phyloP scores from a whole-genome alignment of 2,797 vertebrate species.

The Peromyscus attwateri region DNA sequence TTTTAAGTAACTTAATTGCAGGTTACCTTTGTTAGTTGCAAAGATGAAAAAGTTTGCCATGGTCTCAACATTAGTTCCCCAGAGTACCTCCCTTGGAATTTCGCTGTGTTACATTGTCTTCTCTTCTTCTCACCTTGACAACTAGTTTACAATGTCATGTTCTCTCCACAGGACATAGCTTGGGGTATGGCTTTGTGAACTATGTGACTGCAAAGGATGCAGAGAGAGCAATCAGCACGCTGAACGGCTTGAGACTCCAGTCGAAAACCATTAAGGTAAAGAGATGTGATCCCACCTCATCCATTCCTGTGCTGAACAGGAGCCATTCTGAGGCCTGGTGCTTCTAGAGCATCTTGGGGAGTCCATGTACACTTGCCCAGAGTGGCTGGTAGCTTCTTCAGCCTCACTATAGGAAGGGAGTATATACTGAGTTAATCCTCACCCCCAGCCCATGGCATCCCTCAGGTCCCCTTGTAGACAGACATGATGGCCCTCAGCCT shows the following conservation, averaged over 20 bases:
- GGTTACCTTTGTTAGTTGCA: constrained; percentile 36
- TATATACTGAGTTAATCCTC: not conserved
- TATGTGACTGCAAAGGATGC: constrained; percentile 99
- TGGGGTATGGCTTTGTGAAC: constrained; percentile 99
- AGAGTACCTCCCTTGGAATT: not conserved
- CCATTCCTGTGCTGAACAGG: not conserved
- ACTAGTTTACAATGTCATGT: constrained; percentile 14
- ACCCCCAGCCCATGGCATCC: not conserved
- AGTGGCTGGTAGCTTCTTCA: not conserved
- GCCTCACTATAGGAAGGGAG: not conserved
- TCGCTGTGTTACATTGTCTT: not conserved
- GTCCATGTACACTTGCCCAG: not conserved
- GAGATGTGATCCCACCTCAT: not conserved
- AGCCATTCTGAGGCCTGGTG: not conserved
- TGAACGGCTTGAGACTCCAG: constrained; percentile 99
- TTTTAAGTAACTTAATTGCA: not conserved
- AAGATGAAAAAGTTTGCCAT: not conserved
- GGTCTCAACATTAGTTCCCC: not conserved
- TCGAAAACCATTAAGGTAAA: constrained; percentile 99
- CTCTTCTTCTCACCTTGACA: not conserved
- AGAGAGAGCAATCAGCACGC: constrained; percentile 99
- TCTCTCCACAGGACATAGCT: constrained; percentile 97
- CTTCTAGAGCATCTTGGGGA: not conserved
- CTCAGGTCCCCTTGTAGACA: not conserved
- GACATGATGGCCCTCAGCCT: not conserved